Percentiles rank a stretch among this genome's conserved stretches.
Evolutionary conservation across 2,113 vertebrate genomes (phyloP).

Genomic region (Percina caprodes): DNA sequence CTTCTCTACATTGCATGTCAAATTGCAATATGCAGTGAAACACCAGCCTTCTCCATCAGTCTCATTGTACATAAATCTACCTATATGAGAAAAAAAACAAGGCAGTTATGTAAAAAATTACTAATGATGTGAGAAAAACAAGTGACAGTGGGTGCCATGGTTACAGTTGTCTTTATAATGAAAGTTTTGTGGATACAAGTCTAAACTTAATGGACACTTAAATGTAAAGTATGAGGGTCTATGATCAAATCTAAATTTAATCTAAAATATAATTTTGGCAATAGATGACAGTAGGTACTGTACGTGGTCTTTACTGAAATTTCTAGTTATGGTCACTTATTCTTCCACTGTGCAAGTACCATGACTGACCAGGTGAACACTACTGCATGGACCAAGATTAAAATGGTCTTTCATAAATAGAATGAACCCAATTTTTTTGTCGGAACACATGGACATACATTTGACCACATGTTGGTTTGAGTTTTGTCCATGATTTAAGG

Average conservation of each 20-base stretch:
- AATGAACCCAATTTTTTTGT: background rate
- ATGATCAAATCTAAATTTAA: background rate
- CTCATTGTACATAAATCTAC: conserved; percentile 82
- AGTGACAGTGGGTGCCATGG: fast-evolving
- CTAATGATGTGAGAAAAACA: background rate
- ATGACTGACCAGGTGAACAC: background rate
- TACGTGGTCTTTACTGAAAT: background rate
- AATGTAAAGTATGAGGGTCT: background rate
- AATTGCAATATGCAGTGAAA: conserved; percentile 83
- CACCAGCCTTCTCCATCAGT: conserved; percentile 82
- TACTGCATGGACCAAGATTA: background rate
- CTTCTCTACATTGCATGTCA: conserved; percentile 77
- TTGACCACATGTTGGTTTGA: background rate
- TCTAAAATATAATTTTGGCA: background rate
- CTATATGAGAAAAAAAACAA: conserved; percentile 67
- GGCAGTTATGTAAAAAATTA: background rate
- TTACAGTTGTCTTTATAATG: background rate
- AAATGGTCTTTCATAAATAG: background rate
- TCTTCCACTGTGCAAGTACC: background rate
- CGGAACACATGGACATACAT: background rate
- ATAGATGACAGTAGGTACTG: background rate
- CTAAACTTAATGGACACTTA: background rate
- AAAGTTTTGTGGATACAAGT: background rate
- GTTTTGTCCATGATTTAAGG: background rate
- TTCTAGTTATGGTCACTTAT: background rate